These are phyloP conservation scores for Hermodice carunculata DNA, from an alignment of 2,888 invertebrate genomes.

Conservation along the genomic window DNA sequence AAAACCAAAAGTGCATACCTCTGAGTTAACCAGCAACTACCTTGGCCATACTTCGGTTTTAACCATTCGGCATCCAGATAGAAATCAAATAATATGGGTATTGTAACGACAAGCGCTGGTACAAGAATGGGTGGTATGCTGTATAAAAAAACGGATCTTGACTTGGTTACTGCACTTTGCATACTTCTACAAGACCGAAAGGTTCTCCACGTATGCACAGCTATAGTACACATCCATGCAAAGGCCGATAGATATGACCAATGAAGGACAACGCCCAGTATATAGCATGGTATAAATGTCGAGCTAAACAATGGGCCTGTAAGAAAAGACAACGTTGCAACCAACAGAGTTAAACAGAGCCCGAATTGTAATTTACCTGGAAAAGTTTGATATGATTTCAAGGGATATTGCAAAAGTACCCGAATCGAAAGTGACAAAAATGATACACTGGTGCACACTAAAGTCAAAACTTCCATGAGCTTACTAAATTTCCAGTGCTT, in stretches of 20 bases:
- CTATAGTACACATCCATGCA: background rate
- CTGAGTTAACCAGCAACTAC: constrained; percentile 7
- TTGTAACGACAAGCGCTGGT: background rate
- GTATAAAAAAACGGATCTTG: background rate
- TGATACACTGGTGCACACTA: background rate
- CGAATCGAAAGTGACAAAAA: background rate
- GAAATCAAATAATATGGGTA: background rate
- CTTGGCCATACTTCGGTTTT: background rate
- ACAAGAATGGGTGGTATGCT: background rate
- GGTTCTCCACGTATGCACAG: background rate
- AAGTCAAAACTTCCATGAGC: background rate
- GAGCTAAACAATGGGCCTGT: background rate
- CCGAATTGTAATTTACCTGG: constrained; percentile 4
- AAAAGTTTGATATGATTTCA: constrained; percentile 1
- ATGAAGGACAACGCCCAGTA: background rate
- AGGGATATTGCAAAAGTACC: background rate
- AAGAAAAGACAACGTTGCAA: background rate
- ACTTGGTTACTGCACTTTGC: background rate
- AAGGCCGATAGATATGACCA: constrained; percentile 5
- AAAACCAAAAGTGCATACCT: constrained; percentile 4
- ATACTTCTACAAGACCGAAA: background rate
- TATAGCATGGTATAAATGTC: background rate
- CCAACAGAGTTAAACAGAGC: background rate
- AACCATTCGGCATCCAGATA: background rate
- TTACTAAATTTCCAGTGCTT: too few relatives aligned